Base-by-base conservation (phyloP, 2,888 invertebrate species). In the Ypsolopha scabrella region DNA sequence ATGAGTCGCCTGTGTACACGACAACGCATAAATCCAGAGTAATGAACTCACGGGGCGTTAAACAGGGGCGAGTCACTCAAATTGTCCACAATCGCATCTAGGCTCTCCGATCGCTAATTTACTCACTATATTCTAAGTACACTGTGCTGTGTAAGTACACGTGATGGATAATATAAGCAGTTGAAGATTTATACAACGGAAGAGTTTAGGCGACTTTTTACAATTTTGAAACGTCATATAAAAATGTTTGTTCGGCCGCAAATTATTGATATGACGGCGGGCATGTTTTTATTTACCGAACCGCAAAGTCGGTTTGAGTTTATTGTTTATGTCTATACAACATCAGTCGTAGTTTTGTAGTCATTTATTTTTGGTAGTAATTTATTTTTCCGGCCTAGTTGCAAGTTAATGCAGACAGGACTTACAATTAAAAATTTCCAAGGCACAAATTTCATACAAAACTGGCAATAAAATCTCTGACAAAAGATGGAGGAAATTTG, bases 11-110 rank as follows among this genome's bases (percentile, higher is more conserved):
- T 67, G 64, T 70, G 74, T 72, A 68, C 70, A 79, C 80, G 81
- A 78, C 80, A 78, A 72, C 72, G 73, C 78, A 82, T 81, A 81
- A 83, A 82, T 80, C 76, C 72, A 60, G 59, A 66, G 70, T 80
- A 81, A 82, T 81, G 81, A 82, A 80, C 74, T 76, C 78, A 73
- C 67, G 62, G 62, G 75, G 69, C 79, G 71, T 78, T 80, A 78
- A 79, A 81, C 76, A 79, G 69, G 72, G 65, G 66, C 68, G 75
- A 77, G 75, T 79, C 78, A 76, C 77, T 80, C 75, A 78, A 80
- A 80, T 78, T 72, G 76, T 73, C 73, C 80, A 78, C 79, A 80
- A 80, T 80, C 75, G 78, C 79, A 82, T 58, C 65, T 64, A 69
- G 71, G 67, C 76, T 66, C 69, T 59, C 64, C 43, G 43, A 34